Evolutionary conservation across 2,113 vertebrate genomes (phyloP), one percentile per base, ranked within the genome.

Genomic region (Hassar affinis): DNA sequence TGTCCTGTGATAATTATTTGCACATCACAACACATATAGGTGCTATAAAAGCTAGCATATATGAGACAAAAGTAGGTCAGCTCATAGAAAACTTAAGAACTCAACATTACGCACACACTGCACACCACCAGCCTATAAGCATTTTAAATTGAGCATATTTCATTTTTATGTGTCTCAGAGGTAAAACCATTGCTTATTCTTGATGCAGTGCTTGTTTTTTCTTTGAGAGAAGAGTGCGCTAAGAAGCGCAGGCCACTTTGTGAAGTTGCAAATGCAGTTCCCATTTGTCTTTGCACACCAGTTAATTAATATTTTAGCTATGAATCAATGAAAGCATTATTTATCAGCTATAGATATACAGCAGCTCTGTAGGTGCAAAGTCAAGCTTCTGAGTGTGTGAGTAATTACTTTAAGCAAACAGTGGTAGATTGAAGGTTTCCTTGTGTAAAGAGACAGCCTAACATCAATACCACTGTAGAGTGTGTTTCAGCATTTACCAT

Each of bases 311-410:
- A 84, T 76, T 79, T 66, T 77, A 69, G n/a, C 64, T 81, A 83
- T 86, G 72, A 88, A 85, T 88, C 64, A 88, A 85, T 86, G 30
- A 84, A 61, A 54, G 62, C 64, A 81, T 85, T 71, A 78, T 84
- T 84, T 86, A 85, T 61, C 66, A 75, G 76, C 77, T 81, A 81
- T 45, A 86, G 72, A 87, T 68, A 75, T 18, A 27, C 17, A 35
- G 33, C 80, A 82, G 80, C n/a, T 83, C 59, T 84, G 25, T 8
- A 81, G 79, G 74, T 69, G 56, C 15, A 18, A 84, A 81, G 72
- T 78, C n/a, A 42, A 62, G 30, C 14, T 45, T 82, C 35, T 15
- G 66, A 57, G 52, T 54, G 54, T 83, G 30, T 84, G 47, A 61
- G 64, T 83, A 76, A 62, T 49, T 30, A 76, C 25, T 59, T 51